Evolutionary conservation across 2,797 vertebrate genomes (phyloP).

Genomic region (Numenius phaeopus): DNA sequence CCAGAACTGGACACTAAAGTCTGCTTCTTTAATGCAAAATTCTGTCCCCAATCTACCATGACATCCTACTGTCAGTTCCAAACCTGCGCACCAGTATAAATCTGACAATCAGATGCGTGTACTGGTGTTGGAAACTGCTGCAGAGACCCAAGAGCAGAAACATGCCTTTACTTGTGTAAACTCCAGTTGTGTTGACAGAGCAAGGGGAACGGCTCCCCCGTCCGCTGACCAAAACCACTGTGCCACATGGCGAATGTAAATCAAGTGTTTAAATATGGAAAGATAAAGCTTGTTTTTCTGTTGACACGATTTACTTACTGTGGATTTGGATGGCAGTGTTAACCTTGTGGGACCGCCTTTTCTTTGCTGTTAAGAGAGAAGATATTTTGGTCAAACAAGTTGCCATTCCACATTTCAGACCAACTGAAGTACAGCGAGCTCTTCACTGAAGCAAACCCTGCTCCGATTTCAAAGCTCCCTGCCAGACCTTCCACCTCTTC

Average conservation of each 20-base stretch:
- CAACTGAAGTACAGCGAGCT: neutral
- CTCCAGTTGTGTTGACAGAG: conserved; percentile 27
- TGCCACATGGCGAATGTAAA: conserved; percentile 30
- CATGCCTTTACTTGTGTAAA: neutral
- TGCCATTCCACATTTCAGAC: neutral
- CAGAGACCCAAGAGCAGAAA: neutral
- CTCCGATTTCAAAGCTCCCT: neutral
- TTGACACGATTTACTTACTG: conserved; percentile 83
- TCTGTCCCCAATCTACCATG: neutral
- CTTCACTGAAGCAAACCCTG: neutral
- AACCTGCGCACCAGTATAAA: neutral
- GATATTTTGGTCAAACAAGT: conserved; percentile 18
- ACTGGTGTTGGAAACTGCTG: neutral
- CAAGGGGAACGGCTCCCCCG: neutral
- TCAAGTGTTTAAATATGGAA: conserved; percentile 23
- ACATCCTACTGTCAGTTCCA: neutral
- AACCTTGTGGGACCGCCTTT: conserved; percentile 98
- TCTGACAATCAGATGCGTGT: neutral
- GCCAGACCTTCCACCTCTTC: neutral
- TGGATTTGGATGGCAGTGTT: conserved; percentile 98
- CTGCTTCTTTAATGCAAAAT: neutral
- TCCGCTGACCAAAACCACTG: neutral
- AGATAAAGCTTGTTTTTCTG: conserved; percentile 33
- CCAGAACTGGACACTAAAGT: neutral
- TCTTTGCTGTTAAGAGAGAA: conserved; percentile 89